Conservation (phyloP, 2,888 invertebrate species). For the Dicyrtomina minuta region DNA sequence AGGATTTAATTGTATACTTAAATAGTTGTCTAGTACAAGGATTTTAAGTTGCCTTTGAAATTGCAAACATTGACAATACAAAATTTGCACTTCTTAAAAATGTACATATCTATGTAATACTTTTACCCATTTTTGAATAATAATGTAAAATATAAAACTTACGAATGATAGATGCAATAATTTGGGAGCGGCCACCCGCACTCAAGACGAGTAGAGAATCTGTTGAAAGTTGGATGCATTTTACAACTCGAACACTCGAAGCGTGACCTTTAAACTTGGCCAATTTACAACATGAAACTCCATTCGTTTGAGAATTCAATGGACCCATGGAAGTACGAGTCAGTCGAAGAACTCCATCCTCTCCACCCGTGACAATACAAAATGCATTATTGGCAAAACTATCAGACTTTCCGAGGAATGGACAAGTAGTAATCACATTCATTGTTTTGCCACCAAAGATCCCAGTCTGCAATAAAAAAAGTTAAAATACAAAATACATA, state of each 20-base stretch:
- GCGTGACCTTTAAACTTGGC: conserved; percentile 12
- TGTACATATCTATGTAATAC: too few relatives aligned
- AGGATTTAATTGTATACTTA: too few relatives aligned
- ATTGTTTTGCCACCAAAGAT: conserved; percentile 24
- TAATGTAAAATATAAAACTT: not conserved
- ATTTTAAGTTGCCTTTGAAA: too few relatives aligned
- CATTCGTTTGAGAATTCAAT: not conserved
- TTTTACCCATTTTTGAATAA: too few relatives aligned
- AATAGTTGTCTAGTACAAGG: too few relatives aligned
- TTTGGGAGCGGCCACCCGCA: conserved; percentile 19
- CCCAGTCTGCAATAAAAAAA: conserved; percentile 17
- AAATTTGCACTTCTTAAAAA: too few relatives aligned
- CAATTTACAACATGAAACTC: conserved; percentile 1
- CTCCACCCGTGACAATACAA: conserved; percentile 20
- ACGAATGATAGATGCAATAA: conserved; percentile 14
- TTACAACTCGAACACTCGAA: conserved; percentile 12
- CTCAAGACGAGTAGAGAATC: conserved; percentile 3
- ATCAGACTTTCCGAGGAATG: not conserved
- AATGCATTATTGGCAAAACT: not conserved
- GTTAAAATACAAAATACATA: not conserved
- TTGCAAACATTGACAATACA: too few relatives aligned
- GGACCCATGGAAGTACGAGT: not conserved
- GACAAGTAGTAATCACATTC: conserved; percentile 4
- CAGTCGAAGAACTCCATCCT: conserved; percentile 15
- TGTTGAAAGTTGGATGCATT: not conserved